Evolutionary conservation across 2,797 vertebrate genomes (phyloP).

Genomic region (Protosalanx chinensis): DNA sequence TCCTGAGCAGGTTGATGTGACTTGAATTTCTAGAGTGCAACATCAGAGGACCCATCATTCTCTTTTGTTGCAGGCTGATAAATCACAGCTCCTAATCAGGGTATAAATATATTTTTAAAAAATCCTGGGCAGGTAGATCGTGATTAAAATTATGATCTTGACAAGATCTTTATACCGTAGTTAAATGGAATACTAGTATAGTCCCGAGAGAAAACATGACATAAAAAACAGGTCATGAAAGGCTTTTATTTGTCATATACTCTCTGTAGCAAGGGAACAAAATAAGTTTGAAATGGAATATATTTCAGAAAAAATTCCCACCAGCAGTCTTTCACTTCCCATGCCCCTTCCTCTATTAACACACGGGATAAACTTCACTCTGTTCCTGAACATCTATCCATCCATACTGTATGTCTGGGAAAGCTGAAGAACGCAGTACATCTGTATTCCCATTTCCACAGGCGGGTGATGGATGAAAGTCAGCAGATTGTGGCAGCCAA

Average conservation of each 20-base stretch:
- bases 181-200: background rate
- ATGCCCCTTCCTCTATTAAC: background rate
- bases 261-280: too few species aligned
- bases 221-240: background rate
- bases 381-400: background rate
- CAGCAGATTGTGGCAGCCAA: constrained; percentile 64
- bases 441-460: constrained; percentile 44
- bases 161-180: background rate
- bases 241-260: background rate
- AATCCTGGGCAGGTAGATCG: too few species aligned
- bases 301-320: too few species aligned
- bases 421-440: constrained; percentile 37
- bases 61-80: constrained; percentile 63
- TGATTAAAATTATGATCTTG: background rate
- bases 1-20: too few species aligned
- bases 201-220: background rate
- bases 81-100: constrained; percentile 72
- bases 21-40: constrained; percentile 46
- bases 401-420: constrained; percentile 23
- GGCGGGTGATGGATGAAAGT: constrained; percentile 65
- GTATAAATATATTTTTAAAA: constrained; percentile 69
- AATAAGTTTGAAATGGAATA: background rate
- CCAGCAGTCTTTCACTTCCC: background rate
- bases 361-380: too few species aligned
- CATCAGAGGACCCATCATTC: constrained; percentile 63